These are phyloP conservation scores for Amblyraja radiata DNA, from an alignment of 2,797 vertebrate genomes.

Conservation along the genomic window DNA sequence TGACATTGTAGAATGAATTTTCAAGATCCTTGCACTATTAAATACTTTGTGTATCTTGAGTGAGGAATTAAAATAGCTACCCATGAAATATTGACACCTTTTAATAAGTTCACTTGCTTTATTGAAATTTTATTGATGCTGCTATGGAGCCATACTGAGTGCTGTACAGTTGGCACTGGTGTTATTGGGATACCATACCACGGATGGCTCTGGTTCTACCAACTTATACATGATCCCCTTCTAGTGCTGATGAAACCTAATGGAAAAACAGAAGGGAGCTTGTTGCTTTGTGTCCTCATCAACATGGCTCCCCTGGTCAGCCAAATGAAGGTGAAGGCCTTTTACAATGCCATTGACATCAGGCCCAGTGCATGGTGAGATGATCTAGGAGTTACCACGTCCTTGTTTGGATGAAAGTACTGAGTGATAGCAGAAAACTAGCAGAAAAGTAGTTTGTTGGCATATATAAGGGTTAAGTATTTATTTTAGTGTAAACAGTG, in stretches of 20 bases:
- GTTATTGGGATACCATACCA: not conserved
- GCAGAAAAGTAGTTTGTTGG: not conserved
- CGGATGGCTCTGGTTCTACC: too few species aligned
- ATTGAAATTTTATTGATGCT: not conserved
- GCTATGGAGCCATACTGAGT: not conserved
- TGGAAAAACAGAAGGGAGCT: not conserved
- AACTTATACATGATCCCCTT: not conserved
- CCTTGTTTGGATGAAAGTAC: not conserved
- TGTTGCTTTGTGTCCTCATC: not conserved
- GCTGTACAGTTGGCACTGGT: not conserved
- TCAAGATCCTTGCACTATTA: not conserved
- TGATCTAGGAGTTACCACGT: too few species aligned
- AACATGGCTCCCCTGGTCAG: not conserved
- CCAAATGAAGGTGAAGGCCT: not conserved
- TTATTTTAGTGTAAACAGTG: not conserved
- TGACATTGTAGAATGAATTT: not conserved
- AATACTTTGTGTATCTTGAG: not conserved
- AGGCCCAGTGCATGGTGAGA: not conserved
- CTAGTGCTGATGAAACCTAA: not conserved
- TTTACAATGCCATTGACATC: not conserved
- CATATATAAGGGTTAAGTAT: not conserved
- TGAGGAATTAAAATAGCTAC: too few species aligned
- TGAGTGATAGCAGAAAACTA: not conserved
- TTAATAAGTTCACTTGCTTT: not conserved
- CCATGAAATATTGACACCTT: not conserved